These are phyloP conservation scores for Ormyrus labotus DNA, from an alignment of 2,888 invertebrate genomes.

Conservation along the genomic window DNA sequence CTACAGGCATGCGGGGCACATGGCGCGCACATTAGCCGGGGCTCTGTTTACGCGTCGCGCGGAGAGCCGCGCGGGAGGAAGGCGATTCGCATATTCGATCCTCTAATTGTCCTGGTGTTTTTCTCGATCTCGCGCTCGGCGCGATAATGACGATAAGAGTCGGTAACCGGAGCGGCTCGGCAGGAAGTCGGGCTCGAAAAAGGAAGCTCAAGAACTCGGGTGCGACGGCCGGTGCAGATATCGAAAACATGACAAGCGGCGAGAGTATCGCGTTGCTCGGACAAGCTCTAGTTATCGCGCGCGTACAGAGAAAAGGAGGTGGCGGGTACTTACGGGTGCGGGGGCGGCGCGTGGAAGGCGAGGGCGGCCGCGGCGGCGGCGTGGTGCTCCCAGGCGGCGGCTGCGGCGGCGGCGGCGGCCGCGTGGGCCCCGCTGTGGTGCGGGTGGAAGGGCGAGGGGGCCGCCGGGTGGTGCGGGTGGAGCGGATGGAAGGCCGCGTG, in stretches of 20 bases:
- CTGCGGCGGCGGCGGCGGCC: constrained; percentile 73
- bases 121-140: no score
- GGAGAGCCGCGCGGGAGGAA: neutral
- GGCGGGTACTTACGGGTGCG: constrained; percentile 68
- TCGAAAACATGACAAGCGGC: constrained; percentile 26
- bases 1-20: constrained; percentile 51
- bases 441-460: constrained; percentile 73
- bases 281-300: neutral
- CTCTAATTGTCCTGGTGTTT: constrained; percentile 9
- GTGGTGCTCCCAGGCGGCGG: constrained; percentile 80
- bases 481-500: constrained; percentile 74
- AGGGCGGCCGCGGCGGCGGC: constrained; percentile 81
- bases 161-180: neutral
- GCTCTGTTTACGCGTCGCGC: constrained; percentile 40
- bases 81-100: neutral
- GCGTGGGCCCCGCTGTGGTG: constrained; percentile 75
- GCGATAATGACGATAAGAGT: neutral
- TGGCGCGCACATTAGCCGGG: constrained; percentile 59
- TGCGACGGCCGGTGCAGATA: neutral
- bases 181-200: neutral
- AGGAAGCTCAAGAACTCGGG: no score
- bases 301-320: neutral
- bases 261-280: constrained; percentile 36
- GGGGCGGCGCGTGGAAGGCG: constrained; percentile 77
- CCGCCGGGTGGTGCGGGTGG: constrained; percentile 73